Evolutionary conservation across 2,797 vertebrate species (phyloP), one percentile per base, ranked within the genome.

Genomic region (Cossypha caffra): DNA sequence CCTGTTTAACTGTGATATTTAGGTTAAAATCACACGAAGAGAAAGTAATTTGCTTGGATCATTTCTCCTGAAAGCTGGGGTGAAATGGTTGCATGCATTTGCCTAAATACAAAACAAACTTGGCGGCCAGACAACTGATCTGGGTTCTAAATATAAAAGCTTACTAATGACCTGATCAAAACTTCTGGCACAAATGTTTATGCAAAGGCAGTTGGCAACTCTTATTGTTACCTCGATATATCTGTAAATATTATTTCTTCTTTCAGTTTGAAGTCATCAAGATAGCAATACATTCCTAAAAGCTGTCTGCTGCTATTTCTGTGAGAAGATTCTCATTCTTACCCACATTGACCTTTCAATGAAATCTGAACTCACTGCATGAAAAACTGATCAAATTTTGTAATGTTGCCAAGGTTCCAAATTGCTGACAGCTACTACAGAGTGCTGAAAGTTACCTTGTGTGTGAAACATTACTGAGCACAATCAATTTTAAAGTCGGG

Each of bases 61-160:
- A 10, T 81, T 69, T 75, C 72, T 87, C 35, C 48, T 88, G 86
- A 71, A 93, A 67, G 48, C 35, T 90, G 45, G 94, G 93, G 16
- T 66, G 61, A 47, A 94, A 82, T 42, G 26, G 68, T 9, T 94
- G 61, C 47, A 54, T 45, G 90, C 58, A 52, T 87, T 83, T 80
- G 78, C 77, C 50, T 67, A 92, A 96, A 85, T 50, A 84, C 78
- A 96, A 95, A 96, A 93, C 73, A 63, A 92, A 92, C 76, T 59
- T 62, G 73, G 31, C 93, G 38, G 28, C 43, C 75, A 86, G 82
- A 77, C 61, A 95, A 90, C 54, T 95, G 78, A 95, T 90, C 89
- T 80, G 63, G 13, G 86, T 91, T 96, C 91, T 92, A 96, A 92
- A 86, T 78, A 95, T 92, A 97, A 93, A 88, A 90, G 81, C 62